Percentiles rank a stretch among this genome's conserved stretches.
Evolutionary conservation across 2,113 vertebrate genomes (phyloP).

Genomic region (Aspidoscelis tigris): DNA sequence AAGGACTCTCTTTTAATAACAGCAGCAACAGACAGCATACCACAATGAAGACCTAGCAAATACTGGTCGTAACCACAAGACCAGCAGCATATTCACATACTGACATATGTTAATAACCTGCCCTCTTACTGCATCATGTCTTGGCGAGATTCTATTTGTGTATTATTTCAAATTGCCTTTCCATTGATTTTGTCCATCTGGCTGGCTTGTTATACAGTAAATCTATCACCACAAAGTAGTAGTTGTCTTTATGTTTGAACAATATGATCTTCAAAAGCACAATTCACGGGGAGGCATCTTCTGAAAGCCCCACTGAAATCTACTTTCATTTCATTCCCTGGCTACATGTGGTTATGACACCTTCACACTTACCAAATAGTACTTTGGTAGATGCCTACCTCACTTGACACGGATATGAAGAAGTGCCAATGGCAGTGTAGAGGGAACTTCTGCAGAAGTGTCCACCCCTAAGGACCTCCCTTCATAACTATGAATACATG

Average conservation of each 20-base stretch:
- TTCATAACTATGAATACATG: no score
- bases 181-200: conserved; percentile 15
- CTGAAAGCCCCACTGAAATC: neutral
- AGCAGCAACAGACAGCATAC: neutral
- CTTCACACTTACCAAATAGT: no score
- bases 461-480: no score
- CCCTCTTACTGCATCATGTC: conserved; percentile 6
- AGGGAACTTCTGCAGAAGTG: no score
- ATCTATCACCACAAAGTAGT: conserved; percentile 9
- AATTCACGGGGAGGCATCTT: neutral
- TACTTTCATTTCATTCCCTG: neutral
- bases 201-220: neutral
- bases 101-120: neutral
- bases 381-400: no score
- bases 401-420: no score
- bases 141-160: neutral
- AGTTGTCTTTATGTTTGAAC: conserved; percentile 19
- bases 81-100: neutral
- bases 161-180: conserved; percentile 29
- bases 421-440: no score
- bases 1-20: neutral
- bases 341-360: neutral
- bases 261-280: neutral
- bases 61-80: neutral
- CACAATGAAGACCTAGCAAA: neutral